Conservation (phyloP, 2,113 vertebrate genomes). For the Phyllostomus discolor region DNA sequence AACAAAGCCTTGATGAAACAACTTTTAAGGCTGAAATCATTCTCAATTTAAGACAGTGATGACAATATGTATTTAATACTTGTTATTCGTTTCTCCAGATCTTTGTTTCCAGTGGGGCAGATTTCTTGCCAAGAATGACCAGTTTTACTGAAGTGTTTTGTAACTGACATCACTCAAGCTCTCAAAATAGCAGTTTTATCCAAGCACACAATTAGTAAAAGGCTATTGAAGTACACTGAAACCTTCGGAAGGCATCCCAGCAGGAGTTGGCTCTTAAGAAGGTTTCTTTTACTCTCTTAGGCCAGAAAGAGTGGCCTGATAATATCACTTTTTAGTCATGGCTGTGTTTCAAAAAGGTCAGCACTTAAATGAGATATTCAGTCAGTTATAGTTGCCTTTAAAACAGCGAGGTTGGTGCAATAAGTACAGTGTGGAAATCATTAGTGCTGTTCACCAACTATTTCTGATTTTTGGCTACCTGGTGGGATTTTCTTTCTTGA, state of each 20-base stretch:
- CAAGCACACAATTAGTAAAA: slow-evolving; percentile 31
- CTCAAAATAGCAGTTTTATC: slow-evolving; percentile 20
- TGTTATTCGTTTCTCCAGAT: not conserved
- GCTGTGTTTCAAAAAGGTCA: slow-evolving; percentile 33
- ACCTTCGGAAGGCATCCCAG: not conserved
- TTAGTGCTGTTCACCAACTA: not conserved
- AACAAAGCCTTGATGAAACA: not conserved
- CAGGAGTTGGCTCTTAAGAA: not conserved
- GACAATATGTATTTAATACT: not conserved
- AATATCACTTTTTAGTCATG: not conserved
- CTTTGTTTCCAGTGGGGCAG: not conserved
- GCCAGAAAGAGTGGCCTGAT: not conserved
- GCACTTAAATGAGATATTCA: not conserved
- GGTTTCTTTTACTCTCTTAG: not conserved
- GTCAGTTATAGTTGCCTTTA: slow-evolving; percentile 16
- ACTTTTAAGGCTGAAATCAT: not conserved
- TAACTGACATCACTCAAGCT: slow-evolving; percentile 4
- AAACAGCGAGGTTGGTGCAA: not conserved
- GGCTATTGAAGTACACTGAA: slow-evolving; percentile 1
- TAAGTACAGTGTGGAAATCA: not conserved
- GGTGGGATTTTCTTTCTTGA: not conserved
- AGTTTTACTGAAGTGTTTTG: slow-evolving; percentile 10
- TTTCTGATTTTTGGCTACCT: not conserved
- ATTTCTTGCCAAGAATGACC: not conserved
- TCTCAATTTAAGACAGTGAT: not conserved